Evolutionary conservation across 92 coral and sea anemone genomes (phyloP).

Genomic region (Epizoanthus stellaris): DNA sequence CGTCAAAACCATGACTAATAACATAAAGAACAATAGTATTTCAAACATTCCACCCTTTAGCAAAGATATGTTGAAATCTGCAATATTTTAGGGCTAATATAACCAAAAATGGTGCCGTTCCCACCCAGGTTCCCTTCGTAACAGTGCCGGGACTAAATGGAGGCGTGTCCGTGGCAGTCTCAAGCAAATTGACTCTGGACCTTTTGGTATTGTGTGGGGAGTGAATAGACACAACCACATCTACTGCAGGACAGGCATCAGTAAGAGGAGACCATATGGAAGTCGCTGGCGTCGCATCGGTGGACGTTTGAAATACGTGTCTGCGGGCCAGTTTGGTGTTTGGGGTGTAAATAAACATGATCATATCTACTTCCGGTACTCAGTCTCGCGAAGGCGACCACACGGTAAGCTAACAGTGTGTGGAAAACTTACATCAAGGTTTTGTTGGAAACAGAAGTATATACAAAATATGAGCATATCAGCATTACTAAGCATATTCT

Average conservation of each 20-base stretch:
- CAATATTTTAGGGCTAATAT: too few species aligned
- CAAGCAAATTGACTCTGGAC: constrained; percentile 59
- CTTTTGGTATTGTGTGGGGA: constrained; percentile 58
- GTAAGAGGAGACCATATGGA: constrained; percentile 26
- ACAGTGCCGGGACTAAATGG: constrained; percentile 38
- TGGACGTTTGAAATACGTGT: constrained; percentile 39
- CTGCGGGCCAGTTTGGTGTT: constrained; percentile 25
- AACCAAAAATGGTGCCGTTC: background rate
- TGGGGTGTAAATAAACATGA: constrained; percentile 10
- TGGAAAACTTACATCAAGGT: too few species aligned
- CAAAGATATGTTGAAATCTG: too few species aligned
- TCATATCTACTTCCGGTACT: constrained; percentile 20
- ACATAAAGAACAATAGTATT: too few species aligned
- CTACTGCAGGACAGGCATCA: constrained; percentile 52
- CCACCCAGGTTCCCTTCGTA: constrained; percentile 28
- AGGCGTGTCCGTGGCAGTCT: constrained; percentile 34
- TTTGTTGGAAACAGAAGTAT: too few species aligned
- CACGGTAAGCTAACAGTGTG: constrained; percentile 6
- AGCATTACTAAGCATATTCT: too few species aligned
- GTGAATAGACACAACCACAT: constrained; percentile 39
- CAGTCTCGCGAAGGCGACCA: constrained; percentile 14
- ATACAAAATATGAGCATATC: too few species aligned
- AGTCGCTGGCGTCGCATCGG: constrained; percentile 33
- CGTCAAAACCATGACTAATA: too few species aligned
- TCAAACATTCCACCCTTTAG: too few species aligned